Percentiles rank a stretch among this genome's conserved stretches.
These are phyloP conservation scores for Periparus ater DNA, from an alignment of 2,797 vertebrate genomes.

Conservation along the genomic window DNA sequence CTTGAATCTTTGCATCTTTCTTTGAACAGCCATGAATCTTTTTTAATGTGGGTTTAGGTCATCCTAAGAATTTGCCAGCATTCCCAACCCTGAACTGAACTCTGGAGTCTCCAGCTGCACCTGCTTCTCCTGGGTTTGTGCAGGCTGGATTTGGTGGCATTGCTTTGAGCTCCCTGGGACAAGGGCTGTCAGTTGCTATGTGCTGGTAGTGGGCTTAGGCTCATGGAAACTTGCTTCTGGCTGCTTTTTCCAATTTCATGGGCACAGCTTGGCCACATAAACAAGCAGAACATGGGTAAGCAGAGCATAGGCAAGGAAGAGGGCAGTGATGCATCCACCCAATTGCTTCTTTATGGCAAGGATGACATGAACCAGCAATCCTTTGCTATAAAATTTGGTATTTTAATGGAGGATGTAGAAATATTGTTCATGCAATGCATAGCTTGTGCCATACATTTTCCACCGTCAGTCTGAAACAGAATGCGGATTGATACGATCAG, in stretches of 20 bases:
- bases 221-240: neutral
- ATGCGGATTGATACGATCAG: neutral
- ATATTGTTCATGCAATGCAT: neutral
- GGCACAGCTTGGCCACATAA: neutral
- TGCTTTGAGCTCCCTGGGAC: neutral
- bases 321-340: accelerated
- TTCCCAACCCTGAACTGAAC: neutral
- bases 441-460: neutral
- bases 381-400: neutral
- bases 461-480: neutral
- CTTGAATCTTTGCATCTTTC: neutral
- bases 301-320: neutral
- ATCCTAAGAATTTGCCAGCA: neutral
- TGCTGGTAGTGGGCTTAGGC: neutral
- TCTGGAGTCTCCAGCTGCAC: neutral
- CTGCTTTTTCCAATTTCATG: neutral
- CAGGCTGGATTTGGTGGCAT: neutral
- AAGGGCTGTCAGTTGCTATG: accelerated
- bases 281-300: neutral
- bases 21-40: neutral
- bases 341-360: neutral
- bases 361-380: neutral
- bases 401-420: neutral
- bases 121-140: neutral
- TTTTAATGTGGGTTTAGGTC: neutral